These are phyloP conservation scores for Bombus confusus DNA, from an alignment of 1,140 invertebrate species.

Conservation along the genomic window DNA sequence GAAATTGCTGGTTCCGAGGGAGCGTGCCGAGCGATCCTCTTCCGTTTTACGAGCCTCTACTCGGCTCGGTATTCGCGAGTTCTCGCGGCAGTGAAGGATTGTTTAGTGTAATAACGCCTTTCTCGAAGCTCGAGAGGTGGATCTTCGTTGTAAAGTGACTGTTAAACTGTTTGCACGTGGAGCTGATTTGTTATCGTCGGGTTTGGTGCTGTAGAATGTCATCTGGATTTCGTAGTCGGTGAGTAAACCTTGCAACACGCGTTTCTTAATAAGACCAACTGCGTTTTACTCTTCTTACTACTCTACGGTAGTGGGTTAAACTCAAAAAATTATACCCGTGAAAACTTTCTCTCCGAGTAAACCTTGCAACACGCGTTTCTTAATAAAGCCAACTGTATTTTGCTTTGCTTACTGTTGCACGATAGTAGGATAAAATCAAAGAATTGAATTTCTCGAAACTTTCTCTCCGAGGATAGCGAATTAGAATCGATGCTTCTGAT, in stretches of 20 bases:
- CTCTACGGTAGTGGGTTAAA: neutral
- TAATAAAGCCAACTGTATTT: neutral
- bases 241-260: slow-evolving; percentile 32
- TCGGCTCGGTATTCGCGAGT: neutral
- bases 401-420: neutral
- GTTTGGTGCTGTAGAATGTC: slow-evolving; percentile 48
- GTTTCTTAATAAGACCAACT: neutral
- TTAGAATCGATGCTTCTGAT: neutral
- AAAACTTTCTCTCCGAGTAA: neutral
- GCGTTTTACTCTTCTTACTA: neutral
- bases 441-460: too few relatives aligned
- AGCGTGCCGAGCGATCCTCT: neutral
- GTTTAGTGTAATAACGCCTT: slow-evolving; percentile 16
- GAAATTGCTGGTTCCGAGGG: neutral
- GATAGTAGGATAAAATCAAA: neutral
- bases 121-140: neutral
- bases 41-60: slow-evolving; percentile 6
- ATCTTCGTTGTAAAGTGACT: slow-evolving; percentile 5
- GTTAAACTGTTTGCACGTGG: neutral
- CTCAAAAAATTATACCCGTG: neutral
- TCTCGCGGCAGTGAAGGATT: neutral
- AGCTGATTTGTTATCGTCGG: neutral
- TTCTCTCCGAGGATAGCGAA: neutral
- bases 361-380: neutral
- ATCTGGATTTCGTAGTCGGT: slow-evolving; percentile 36